Evolutionary conservation across 2,113 vertebrate genomes (phyloP).

Genomic region (Nerophis ophidion): DNA sequence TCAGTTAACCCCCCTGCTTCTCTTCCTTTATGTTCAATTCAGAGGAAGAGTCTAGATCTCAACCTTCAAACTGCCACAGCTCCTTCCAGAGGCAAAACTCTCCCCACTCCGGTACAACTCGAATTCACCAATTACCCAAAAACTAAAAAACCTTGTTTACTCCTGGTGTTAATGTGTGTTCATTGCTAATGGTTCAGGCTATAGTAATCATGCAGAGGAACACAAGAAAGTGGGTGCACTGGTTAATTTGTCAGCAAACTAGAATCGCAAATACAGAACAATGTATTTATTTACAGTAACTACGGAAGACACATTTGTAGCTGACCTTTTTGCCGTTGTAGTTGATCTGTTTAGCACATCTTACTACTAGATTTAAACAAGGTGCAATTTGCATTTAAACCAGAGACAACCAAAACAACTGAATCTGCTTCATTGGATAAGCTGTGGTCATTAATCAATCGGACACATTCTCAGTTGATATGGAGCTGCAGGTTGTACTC

Average conservation of each 20-base stretch:
- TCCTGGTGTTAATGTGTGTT: conserved; percentile 43
- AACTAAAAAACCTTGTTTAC: conserved; percentile 32
- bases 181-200: conserved; percentile 16
- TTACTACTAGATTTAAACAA: conserved; percentile 44
- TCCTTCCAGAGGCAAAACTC: conserved; percentile 92
- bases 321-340: conserved; percentile 2
- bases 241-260: too few species aligned
- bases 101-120: conserved; percentile 87
- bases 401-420: conserved; percentile 2
- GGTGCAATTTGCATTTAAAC: conserved; percentile 15
- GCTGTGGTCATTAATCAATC: conserved; percentile 31
- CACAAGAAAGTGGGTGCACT: conserved; percentile 24
- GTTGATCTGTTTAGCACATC: conserved; percentile 11
- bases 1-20: conserved; percentile 54
- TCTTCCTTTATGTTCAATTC: conserved; percentile 76
- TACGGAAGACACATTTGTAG: neutral
- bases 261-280: too few species aligned
- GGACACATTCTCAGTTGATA: conserved; percentile 18
- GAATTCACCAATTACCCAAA: conserved; percentile 63
- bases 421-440: conserved; percentile 9
- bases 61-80: conserved; percentile 80
- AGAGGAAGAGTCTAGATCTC: conserved; percentile 91
- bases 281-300: neutral
- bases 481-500: conserved; percentile 7
- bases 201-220: conserved; percentile 23